phyloP scores from a whole-genome alignment of 2,888 invertebrate species.

The Dicranocentrus wangi region DNA sequence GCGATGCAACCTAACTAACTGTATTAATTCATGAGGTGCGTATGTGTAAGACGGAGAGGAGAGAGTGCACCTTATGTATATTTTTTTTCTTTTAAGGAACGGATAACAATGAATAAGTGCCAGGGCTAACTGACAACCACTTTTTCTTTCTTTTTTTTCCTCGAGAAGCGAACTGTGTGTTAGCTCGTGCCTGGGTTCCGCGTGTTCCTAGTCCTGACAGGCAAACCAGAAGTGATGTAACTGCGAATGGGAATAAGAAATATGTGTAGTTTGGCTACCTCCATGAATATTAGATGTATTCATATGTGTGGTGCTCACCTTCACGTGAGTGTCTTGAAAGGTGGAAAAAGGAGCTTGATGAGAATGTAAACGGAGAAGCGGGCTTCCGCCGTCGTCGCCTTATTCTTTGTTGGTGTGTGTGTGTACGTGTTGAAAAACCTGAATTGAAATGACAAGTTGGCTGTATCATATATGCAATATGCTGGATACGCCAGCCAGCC shows the following conservation, averaged over 20 bases:
- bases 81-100: neutral
- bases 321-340: neutral
- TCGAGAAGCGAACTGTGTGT: neutral
- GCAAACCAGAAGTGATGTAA: conserved; percentile 5
- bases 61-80: too few species aligned
- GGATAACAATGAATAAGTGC: conserved; percentile 23
- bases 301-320: neutral
- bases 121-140: conserved; percentile 17
- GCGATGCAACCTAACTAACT: neutral
- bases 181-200: neutral
- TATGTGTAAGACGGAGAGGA: too few species aligned
- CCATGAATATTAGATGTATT: conserved; percentile 3
- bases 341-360: neutral
- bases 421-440: neutral
- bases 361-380: neutral
- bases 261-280: neutral
- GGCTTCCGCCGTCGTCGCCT: neutral
- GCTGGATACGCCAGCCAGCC: neutral
- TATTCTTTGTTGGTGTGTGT: neutral
- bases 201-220: conserved; percentile 1
- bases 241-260: neutral
- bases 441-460: neutral
- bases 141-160: neutral
- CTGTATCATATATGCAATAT: neutral
- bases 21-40: neutral